phyloP scores from a whole-genome alignment of 1,140 invertebrate genomes.

The Hycleus cichorii region DNA sequence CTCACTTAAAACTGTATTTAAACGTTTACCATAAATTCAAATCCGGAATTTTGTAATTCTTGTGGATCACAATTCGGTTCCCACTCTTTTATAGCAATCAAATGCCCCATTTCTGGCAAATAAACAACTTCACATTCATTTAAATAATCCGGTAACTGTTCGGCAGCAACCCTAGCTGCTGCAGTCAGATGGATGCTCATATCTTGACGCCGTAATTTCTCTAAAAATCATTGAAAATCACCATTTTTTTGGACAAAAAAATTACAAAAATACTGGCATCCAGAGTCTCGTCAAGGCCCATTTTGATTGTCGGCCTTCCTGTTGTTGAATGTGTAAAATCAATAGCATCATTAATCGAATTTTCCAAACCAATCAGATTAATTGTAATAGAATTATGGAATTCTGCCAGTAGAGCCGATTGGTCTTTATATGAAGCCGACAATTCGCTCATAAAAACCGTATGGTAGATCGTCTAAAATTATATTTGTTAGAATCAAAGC shows the following conservation, averaged over 20 bases:
- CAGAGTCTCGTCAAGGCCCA: constrained; percentile 31
- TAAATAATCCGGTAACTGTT: constrained; percentile 55
- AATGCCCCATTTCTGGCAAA: constrained; percentile 73
- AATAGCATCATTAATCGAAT: constrained; percentile 30
- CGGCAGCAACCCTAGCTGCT: constrained; percentile 60
- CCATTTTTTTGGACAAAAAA: background rate
- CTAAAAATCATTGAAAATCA: constrained; percentile 11
- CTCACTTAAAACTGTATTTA: background rate
- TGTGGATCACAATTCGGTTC: constrained; percentile 45
- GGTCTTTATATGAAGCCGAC: constrained; percentile 20
- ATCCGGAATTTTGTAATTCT: constrained; percentile 50
- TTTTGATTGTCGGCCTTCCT: constrained; percentile 29
- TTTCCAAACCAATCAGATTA: constrained; percentile 29
- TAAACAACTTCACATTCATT: constrained; percentile 69
- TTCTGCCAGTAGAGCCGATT: constrained; percentile 24
- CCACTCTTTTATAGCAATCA: constrained; percentile 62
- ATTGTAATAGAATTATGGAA: constrained; percentile 26
- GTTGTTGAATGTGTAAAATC: constrained; percentile 29
- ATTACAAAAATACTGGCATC: constrained; percentile 31
- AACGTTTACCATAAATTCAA: constrained; percentile 58
- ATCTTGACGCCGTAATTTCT: constrained; percentile 32
- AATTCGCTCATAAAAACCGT: constrained; percentile 31
- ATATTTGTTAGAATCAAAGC: constrained; percentile 1
- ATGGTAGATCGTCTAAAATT: constrained; percentile 35
- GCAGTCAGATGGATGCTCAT: constrained; percentile 54